A percentile compares a stretch with the other conserved stretches of the same genome.
These are phyloP conservation scores for Lepidotrigona ventralis DNA, from an alignment of 1,140 invertebrate genomes.

Conservation along the genomic window DNA sequence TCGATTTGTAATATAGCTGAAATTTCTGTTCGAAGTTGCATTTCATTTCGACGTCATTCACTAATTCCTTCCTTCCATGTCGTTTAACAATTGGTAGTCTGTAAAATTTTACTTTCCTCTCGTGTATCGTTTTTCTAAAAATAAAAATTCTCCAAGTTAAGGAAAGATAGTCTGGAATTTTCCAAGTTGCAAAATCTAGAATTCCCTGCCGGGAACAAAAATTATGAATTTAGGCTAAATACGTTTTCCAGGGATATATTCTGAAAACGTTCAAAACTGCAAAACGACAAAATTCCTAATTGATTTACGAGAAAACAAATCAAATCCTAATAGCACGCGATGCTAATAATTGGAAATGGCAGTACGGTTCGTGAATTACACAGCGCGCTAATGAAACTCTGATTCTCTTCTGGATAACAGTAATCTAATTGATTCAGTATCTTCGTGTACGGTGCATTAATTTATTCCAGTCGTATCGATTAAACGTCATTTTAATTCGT, in stretches of 20 bases:
- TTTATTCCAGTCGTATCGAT: background rate
- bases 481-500: background rate
- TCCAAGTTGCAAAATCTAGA: too few relatives aligned
- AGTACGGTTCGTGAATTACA: background rate
- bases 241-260: background rate
- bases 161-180: too few relatives aligned
- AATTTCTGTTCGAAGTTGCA: background rate
- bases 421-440: conserved; percentile 23
- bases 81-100: too few relatives aligned
- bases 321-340: background rate
- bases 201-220: too few relatives aligned
- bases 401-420: conserved; percentile 1
- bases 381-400: background rate
- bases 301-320: background rate
- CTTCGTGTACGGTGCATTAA: background rate
- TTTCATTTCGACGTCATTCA: background rate
- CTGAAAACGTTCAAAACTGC: too few relatives aligned
- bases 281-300: background rate
- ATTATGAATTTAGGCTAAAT: too few relatives aligned
- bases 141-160: too few relatives aligned
- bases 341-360: background rate
- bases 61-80: background rate
- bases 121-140: too few relatives aligned
- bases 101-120: too few relatives aligned
- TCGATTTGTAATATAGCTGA: background rate